These are phyloP conservation scores for Musca domestica DNA, from an alignment of 1,140 invertebrate species.

Conservation along the genomic window DNA sequence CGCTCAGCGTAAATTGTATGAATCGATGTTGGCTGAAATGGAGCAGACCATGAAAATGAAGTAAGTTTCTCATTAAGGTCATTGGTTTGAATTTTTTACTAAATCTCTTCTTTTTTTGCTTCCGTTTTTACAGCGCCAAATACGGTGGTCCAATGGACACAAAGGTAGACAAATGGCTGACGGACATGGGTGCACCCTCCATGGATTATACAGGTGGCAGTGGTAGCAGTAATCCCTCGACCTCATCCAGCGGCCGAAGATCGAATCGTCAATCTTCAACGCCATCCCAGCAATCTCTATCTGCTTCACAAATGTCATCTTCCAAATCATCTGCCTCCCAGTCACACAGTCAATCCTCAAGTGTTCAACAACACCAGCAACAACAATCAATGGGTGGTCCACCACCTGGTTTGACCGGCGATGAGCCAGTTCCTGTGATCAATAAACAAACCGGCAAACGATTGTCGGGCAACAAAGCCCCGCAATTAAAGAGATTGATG, in stretches of 20 bases:
- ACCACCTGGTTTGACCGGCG: conserved; percentile 84
- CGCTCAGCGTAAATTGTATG: conserved; percentile 68
- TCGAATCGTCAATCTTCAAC: conserved; percentile 41
- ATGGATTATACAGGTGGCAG: conserved; percentile 43
- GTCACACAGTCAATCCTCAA: conserved; percentile 16
- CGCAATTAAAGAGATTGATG: conserved; percentile 87
- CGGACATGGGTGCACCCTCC: conserved; percentile 72
- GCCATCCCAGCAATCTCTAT: conserved; percentile 35
- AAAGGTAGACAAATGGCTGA: conserved; percentile 87
- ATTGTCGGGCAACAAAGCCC: conserved; percentile 90
- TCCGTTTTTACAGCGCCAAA: conserved; percentile 37
- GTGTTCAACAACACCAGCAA: conserved; percentile 33
- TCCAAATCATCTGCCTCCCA: conserved; percentile 29
- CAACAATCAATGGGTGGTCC: conserved; percentile 70
- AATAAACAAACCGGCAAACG: conserved; percentile 92
- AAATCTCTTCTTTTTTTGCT: neutral
- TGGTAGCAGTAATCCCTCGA: conserved; percentile 11
- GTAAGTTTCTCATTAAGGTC: conserved; percentile 25
- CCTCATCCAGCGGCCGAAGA: conserved; percentile 30
- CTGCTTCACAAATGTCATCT: conserved; percentile 27
- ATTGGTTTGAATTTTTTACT: neutral
- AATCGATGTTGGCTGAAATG: conserved; percentile 72
- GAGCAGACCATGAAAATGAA: conserved; percentile 72
- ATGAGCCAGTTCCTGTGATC: conserved; percentile 93
- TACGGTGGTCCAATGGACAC: conserved; percentile 72